These are phyloP conservation scores for Portevinia maculata DNA, from an alignment of 2,888 invertebrate species.

Conservation along the genomic window DNA sequence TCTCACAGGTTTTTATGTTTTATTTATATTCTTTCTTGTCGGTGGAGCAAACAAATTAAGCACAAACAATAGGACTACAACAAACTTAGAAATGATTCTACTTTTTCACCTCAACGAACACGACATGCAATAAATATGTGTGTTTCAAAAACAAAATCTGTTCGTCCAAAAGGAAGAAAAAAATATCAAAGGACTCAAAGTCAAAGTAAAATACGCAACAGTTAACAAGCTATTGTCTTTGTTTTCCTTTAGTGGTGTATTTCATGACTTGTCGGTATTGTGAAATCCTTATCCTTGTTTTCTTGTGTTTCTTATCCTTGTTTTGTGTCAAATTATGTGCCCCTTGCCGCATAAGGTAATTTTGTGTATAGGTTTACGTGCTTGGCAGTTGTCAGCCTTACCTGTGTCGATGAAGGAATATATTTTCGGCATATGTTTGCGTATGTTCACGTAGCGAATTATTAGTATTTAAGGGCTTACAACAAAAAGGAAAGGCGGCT, in stretches of 20 bases:
- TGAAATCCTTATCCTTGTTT: conserved; percentile 53
- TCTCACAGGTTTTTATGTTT: conserved; percentile 68
- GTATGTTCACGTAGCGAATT: background rate
- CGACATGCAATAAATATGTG: conserved; percentile 64
- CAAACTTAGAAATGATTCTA: conserved; percentile 48
- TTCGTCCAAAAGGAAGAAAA: conserved; percentile 11
- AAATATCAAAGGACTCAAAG: conserved; percentile 27
- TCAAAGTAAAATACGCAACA: conserved; percentile 62
- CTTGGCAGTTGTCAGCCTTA: conserved; percentile 19
- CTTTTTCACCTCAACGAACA: conserved; percentile 54
- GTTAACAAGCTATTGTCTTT: conserved; percentile 68
- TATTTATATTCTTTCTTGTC: conserved; percentile 32
- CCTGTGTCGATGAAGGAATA: background rate
- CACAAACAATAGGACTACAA: conserved; percentile 21
- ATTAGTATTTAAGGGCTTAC: conserved; percentile 21
- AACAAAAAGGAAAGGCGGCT: background rate
- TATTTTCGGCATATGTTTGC: background rate
- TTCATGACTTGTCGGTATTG: conserved; percentile 29
- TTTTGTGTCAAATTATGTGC: conserved; percentile 60
- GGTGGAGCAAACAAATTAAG: conserved; percentile 1
- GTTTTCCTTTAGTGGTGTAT: conserved; percentile 27
- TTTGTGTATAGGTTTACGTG: conserved; percentile 45
- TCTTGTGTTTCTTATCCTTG: conserved; percentile 59
- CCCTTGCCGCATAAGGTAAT: conserved; percentile 58
- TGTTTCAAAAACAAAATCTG: conserved; percentile 53